Conservation (phyloP, 1,140 invertebrate genomes). For the Trichomalopsis sarcophagae region DNA sequence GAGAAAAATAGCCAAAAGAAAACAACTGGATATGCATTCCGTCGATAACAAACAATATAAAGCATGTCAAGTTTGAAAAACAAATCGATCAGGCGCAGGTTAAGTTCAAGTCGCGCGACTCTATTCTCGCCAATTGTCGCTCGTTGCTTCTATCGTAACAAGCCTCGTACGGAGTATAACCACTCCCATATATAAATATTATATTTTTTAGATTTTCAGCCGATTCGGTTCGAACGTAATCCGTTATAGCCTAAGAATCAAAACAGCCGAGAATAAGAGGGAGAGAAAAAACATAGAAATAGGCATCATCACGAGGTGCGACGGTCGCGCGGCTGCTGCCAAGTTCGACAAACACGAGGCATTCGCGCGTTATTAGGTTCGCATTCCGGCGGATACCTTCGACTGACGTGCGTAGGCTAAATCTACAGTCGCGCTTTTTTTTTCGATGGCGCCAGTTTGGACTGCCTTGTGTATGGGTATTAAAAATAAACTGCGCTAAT, state of each 20-base stretch:
- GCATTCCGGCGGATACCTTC: not conserved
- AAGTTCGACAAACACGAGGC: constrained; percentile 4
- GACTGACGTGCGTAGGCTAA: not conserved
- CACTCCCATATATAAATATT: not conserved
- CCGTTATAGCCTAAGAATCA: not conserved
- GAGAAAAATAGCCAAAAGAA: not conserved
- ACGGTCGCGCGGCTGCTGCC: not conserved
- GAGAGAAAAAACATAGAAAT: constrained; percentile 18
- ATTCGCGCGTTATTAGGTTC: not conserved
- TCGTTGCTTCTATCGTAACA: not conserved
- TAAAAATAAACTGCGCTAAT: not conserved
- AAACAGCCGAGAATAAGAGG: not conserved
- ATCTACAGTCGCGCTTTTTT: not conserved
- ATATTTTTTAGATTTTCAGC: not conserved
- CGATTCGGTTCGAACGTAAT: not conserved
- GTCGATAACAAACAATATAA: constrained; percentile 3
- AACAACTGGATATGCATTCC: not conserved
- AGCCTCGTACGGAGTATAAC: not conserved
- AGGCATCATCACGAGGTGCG: not conserved
- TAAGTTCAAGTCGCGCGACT: not conserved
- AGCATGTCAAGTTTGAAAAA: constrained; percentile 32
- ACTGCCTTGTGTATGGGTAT: not conserved
- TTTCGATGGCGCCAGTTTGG: not conserved
- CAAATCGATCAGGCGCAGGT: constrained; percentile 33
- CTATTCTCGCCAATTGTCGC: constrained; percentile 24